These are phyloP conservation scores for Drosophila gaucha DNA, from an alignment of 2,888 invertebrate species.

Conservation along the genomic window DNA sequence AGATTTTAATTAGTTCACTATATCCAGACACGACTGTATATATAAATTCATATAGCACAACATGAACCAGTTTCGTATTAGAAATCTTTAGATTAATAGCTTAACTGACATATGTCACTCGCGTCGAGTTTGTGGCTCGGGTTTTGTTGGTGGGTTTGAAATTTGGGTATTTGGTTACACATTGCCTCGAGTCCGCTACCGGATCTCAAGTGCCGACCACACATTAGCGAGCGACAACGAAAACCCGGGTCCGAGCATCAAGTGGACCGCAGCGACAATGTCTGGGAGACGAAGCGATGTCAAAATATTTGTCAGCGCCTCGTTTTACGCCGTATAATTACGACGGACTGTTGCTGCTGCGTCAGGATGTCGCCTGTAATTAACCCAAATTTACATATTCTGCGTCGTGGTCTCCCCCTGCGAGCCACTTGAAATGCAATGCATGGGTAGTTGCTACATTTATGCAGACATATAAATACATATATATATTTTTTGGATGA, in stretches of 20 bases:
- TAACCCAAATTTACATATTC: constrained; percentile 44
- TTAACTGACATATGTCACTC: constrained; percentile 15
- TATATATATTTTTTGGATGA: background rate
- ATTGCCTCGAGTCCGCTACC: constrained; percentile 34
- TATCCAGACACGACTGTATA: too few species aligned
- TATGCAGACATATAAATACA: background rate
- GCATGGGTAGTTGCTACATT: constrained; percentile 13
- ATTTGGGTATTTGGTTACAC: constrained; percentile 35
- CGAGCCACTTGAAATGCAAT: constrained; percentile 36
- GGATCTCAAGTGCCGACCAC: constrained; percentile 60
- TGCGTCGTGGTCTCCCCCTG: constrained; percentile 23
- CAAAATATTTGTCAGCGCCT: constrained; percentile 77
- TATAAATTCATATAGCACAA: background rate
- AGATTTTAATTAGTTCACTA: too few species aligned
- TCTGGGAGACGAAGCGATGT: constrained; percentile 60
- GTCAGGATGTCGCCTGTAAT: constrained; percentile 71
- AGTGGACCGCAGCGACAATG: constrained; percentile 47
- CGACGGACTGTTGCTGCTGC: constrained; percentile 37
- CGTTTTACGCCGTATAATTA: constrained; percentile 67
- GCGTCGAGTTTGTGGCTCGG: background rate
- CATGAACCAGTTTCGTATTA: background rate
- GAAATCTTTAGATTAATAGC: constrained; percentile 8
- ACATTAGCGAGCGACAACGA: constrained; percentile 43
- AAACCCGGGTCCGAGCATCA: constrained; percentile 36
- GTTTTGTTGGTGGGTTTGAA: constrained; percentile 1